These are phyloP conservation scores for Dendronephthya gigantea DNA, from an alignment of 64 coral and sea anemone genomes.

Conservation along the genomic window DNA sequence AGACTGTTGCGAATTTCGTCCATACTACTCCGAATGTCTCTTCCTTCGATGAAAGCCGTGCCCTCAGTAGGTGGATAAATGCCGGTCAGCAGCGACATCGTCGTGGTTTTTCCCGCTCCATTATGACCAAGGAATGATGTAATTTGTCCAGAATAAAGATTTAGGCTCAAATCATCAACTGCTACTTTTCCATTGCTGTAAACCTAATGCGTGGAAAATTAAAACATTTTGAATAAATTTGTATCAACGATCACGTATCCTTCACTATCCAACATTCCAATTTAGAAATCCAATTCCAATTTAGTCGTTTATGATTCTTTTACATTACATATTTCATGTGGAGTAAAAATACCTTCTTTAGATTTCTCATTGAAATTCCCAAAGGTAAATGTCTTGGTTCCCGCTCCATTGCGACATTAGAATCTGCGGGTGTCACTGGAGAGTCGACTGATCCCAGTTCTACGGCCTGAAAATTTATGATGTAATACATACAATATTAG, in stretches of 20 bases:
- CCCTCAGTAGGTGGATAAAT: constrained; percentile 77
- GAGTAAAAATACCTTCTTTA: constrained; percentile 59
- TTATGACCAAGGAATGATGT: constrained; percentile 95
- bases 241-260: background rate
- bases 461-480: constrained; percentile 21
- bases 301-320: too few species aligned
- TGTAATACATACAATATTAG: too few species aligned
- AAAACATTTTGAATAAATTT: background rate
- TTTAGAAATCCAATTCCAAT: too few species aligned
- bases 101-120: constrained; percentile 92
- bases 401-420: constrained; percentile 45
- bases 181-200: constrained; percentile 84
- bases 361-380: constrained; percentile 55
- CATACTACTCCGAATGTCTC: constrained; percentile 74
- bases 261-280: background rate
- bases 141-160: constrained; percentile 86
- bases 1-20: constrained; percentile 72
- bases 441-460: constrained; percentile 79
- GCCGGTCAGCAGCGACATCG: constrained; percentile 89
- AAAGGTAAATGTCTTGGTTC: constrained; percentile 73
- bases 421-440: constrained; percentile 30
- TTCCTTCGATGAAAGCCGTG: constrained; percentile 74
- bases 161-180: constrained; percentile 76
- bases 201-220: constrained; percentile 31
- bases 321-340: background rate